Conservation (phyloP, 2,888 invertebrate species). For the Macrosoma leucophasiata region DNA sequence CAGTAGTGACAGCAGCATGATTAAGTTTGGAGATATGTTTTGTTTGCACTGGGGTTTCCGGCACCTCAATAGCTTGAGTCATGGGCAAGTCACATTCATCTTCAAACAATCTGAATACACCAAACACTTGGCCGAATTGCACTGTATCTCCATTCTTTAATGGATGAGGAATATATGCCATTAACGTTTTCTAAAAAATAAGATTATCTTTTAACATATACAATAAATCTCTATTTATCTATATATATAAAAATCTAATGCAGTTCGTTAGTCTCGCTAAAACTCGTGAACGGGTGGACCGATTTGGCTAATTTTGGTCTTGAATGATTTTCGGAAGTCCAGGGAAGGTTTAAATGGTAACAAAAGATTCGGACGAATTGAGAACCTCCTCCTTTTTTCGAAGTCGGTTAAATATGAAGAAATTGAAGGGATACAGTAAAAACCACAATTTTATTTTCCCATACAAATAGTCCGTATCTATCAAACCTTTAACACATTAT, state of each 20-base stretch:
- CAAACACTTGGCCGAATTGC: conserved; percentile 62
- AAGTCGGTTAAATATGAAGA: too few species aligned
- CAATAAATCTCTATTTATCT: background rate
- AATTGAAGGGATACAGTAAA: too few species aligned
- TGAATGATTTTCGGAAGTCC: too few species aligned
- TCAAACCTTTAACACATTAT: too few species aligned
- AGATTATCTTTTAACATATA: background rate
- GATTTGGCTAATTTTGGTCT: too few species aligned
- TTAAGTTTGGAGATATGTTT: conserved; percentile 37
- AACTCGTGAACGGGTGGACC: too few species aligned
- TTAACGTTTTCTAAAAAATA: conserved; percentile 45
- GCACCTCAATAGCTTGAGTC: conserved; percentile 59
- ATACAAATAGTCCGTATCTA: background rate
- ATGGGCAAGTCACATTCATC: conserved; percentile 53
- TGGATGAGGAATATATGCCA: conserved; percentile 53
- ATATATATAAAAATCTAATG: too few species aligned
- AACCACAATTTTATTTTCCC: background rate
- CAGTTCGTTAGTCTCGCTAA: too few species aligned
- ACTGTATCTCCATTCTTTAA: conserved; percentile 55
- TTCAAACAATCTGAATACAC: conserved; percentile 52
- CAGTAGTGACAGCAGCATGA: conserved; percentile 35
- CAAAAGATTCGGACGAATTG: too few species aligned
- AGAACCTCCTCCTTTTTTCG: too few species aligned
- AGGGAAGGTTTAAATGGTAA: too few species aligned
- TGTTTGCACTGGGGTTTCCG: conserved; percentile 47